Base-by-base conservation (phyloP, 2,888 invertebrate genomes). In the Erannis defoliaria region DNA sequence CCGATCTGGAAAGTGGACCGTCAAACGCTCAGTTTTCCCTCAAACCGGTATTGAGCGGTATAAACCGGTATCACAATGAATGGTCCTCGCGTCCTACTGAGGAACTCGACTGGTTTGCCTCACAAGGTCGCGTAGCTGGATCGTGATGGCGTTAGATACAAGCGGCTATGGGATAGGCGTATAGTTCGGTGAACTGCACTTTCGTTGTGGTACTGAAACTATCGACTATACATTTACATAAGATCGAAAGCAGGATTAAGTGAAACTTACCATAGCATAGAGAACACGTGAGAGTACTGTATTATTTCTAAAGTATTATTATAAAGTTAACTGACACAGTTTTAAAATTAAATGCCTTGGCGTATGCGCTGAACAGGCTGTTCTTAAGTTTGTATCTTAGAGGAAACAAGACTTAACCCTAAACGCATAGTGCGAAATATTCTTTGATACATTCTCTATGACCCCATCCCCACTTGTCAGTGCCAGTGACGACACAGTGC, bases 121-220 rank as follows among this genome's bases (percentile, higher is more conserved):
- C 74, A 77, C 84, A 85, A 85, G 85, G 85, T 80, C 85, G 81
- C 59, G 31, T 69, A 64, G 73, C 73, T 72, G 73, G 70, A 67
- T 79, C 81, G 79, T 77, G 80, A 77, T 65, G 55, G 33, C 55
- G 46, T 61, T 65, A 57, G 48, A 57, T 31, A 42, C 31, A 38
- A 37, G n/a, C 26, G 33, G 18, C 33, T 45, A 51, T 43, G 46
- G 51, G 45, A 46, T 46, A 53, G 14, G 37, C 14, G n/a, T 46
- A 31, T 23, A 12, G 49, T 49, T 49, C 21, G 35, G 35, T 49
- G 35, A 35, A 49, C 49, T 49, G 21, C 23, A 37, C 23, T 33
- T 9, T 14, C 26, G n/a, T 8, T 21, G 40, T 21, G n/a, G n/a
- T n/a, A n/a, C n/a, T n/a, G n/a, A n/a, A 42, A 10, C 40, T 42